Percentiles rank a stretch among this genome's conserved stretches.
Evolutionary conservation across 2,797 vertebrate genomes (phyloP).

Genomic region (Xerus rutilus): DNA sequence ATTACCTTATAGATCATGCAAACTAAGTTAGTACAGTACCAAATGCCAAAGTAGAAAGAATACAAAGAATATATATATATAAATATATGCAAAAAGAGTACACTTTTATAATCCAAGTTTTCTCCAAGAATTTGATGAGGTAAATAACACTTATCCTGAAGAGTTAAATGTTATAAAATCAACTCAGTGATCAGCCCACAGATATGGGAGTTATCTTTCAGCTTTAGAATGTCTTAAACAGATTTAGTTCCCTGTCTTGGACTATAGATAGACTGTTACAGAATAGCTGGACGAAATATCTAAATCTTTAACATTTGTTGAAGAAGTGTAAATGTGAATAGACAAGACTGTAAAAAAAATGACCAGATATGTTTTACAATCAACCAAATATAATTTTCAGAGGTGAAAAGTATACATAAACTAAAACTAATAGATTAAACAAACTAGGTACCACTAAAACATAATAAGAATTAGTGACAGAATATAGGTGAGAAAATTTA

Average conservation of each 20-base stretch:
- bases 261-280: not conserved
- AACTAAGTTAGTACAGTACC: not conserved
- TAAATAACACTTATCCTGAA: not conserved
- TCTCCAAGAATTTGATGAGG: not conserved
- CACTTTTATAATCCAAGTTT: not conserved
- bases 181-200: not conserved
- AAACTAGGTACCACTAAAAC: not conserved
- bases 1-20: not conserved
- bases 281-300: not conserved
- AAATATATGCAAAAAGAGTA: not conserved
- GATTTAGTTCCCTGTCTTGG: not conserved
- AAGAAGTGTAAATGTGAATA: not conserved
- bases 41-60: not conserved
- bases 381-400: not conserved
- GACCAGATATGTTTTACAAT: not conserved
- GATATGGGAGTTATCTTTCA: not conserved
- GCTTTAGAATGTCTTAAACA: not conserved
- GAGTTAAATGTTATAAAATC: not conserved
- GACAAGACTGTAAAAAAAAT: not conserved
- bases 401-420: not conserved
- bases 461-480: not conserved
- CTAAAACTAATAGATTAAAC: not conserved
- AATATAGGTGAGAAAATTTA: not conserved
- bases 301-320: not conserved
- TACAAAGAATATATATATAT: not conserved